phyloP scores from a whole-genome alignment of 2,888 invertebrate species.

The Cheilosia pagana region DNA sequence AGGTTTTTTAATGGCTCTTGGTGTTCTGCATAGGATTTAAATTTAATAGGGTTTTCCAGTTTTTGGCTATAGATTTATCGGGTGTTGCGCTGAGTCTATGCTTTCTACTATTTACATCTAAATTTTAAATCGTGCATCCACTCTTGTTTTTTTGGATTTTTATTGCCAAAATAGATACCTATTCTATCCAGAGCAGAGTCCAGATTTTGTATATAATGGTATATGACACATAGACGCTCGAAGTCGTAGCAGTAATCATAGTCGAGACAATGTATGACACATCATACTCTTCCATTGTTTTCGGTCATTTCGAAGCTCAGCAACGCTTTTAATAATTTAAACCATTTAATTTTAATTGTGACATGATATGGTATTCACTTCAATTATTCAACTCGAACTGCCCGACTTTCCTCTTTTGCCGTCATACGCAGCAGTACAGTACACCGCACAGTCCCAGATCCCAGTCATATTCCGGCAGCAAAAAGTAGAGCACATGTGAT shows the following conservation, averaged over 20 bases:
- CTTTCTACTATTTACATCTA: too few relatives aligned
- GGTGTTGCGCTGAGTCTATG: too few relatives aligned
- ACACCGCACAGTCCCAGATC: too few relatives aligned
- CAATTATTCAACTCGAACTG: constrained; percentile 16
- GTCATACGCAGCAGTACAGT: neutral
- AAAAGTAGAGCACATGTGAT: constrained; percentile 51
- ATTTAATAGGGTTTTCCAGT: too few relatives aligned
- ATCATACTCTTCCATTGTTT: neutral
- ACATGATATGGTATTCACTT: constrained; percentile 30
- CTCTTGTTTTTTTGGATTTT: too few relatives aligned
- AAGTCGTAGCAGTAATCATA: neutral
- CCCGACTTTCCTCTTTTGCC: neutral
- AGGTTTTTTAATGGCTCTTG: too few relatives aligned
- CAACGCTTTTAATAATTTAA: constrained; percentile 22
- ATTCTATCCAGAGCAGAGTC: neutral
- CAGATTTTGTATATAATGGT: neutral
- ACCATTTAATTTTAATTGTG: constrained; percentile 34
- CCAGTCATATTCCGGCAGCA: neutral
- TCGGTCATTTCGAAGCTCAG: neutral
- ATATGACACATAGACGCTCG: neutral
- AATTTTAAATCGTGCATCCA: too few relatives aligned
- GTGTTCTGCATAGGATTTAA: too few relatives aligned
- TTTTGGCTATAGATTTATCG: too few relatives aligned
- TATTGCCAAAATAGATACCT: too few relatives aligned
- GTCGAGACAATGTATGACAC: neutral